Evolutionary conservation across 1,140 invertebrate species (phyloP).

Genomic region (Ectropis grisescens): DNA sequence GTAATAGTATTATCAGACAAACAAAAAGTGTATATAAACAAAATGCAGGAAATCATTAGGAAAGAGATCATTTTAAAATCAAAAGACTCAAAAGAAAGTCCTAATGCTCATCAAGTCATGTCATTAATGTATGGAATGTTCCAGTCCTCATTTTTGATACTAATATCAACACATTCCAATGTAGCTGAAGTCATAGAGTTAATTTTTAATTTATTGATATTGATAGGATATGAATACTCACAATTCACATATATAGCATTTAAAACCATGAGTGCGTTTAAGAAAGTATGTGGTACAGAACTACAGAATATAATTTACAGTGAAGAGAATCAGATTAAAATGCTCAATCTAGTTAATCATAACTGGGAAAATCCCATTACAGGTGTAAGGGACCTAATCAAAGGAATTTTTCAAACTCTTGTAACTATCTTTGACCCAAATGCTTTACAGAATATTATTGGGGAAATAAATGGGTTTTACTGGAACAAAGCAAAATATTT

Average conservation of each 20-base stretch:
- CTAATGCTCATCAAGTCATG: slow-evolving; percentile 12
- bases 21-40: slow-evolving; percentile 21
- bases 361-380: slow-evolving; percentile 67
- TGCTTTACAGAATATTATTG: slow-evolving; percentile 23
- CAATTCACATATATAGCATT: slow-evolving; percentile 51
- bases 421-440: slow-evolving; percentile 23
- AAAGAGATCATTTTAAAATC: slow-evolving; percentile 18
- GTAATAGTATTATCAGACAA: slow-evolving; percentile 21
- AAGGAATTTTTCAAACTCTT: slow-evolving; percentile 40
- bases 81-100: slow-evolving; percentile 3
- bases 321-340: slow-evolving; percentile 25
- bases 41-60: slow-evolving; percentile 23
- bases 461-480: slow-evolving; percentile 46
- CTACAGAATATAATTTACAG: slow-evolving; percentile 30
- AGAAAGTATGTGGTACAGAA: slow-evolving; percentile 38
- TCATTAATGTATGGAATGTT: slow-evolving; percentile 58
- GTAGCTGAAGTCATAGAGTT: slow-evolving; percentile 16
- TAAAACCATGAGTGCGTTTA: slow-evolving; percentile 48
- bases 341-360: slow-evolving; percentile 51
- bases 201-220: slow-evolving; percentile 29
- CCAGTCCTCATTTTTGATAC: slow-evolving; percentile 47
- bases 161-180: slow-evolving; percentile 9
- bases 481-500: slow-evolving; percentile 67
- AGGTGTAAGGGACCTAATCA: slow-evolving; percentile 56
- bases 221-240: slow-evolving; percentile 53